Evolutionary conservation across 2,113 vertebrate genomes (phyloP), one percentile per base, ranked within the genome.

Genomic region (Oreochromis niloticus): DNA sequence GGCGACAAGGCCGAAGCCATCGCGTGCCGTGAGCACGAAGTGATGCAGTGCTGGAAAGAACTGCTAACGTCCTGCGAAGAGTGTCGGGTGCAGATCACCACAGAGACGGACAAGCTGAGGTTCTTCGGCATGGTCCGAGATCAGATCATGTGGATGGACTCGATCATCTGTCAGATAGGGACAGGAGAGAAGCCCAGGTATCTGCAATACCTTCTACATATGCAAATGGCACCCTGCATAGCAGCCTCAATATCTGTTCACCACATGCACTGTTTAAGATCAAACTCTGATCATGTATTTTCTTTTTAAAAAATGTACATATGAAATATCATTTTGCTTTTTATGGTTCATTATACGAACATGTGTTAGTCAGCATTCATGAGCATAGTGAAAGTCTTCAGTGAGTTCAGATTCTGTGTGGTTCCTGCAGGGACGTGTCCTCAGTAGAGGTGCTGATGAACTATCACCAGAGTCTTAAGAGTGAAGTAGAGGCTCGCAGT

Each of bases 401-500:
- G 27, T 4, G 27, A n/a, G 57, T 9, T 55, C 32, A 84, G 13
- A 6, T 16, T 52, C 6, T 80, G 24, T 80, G 85, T 88, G 84
- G 48, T 75, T 57, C 68, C 86, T 95, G 83, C 93, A 99, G 98
- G 95, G 98, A 99, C 0, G 98, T 99, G 66, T 99, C 98, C 3
- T 98, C 98, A 0, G 98, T 99, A 73, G 98, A 99, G 93, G 97
- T 99, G 86, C 96, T 99, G 92, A 98, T 99, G 97, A 99, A 97
- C 82, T 98, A 98, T 92, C 98, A 99, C 96, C 98, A 99, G 75
- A 96, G 97, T 68, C 96, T 99, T 87, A 98, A 98, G 95, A 98
- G 95, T 0, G 98, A 99, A 93, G 96, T 99, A 7, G 98, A 99
- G 41, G 97, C 98, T 0, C 96, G 97, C 2, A 95, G 85, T 85